Conservation (phyloP, 2,113 vertebrate genomes). For the Myotis yumanensis region DNA sequence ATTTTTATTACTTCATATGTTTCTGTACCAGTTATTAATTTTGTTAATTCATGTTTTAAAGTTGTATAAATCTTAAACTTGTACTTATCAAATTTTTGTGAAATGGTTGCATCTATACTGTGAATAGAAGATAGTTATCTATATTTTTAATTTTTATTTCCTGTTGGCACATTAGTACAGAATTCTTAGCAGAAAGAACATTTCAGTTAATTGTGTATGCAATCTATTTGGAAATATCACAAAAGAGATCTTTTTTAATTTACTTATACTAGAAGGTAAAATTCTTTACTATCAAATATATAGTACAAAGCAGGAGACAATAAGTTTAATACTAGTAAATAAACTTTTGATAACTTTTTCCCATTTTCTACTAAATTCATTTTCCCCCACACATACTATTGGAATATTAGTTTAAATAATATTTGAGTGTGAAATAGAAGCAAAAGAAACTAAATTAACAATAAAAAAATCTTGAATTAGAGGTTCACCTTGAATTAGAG, state of each 20-base stretch:
- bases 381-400: background rate
- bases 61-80: constrained; percentile 22
- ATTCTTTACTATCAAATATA: background rate
- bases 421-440: background rate
- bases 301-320: background rate
- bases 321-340: background rate
- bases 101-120: background rate
- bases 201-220: background rate
- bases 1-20: background rate
- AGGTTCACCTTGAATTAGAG: background rate
- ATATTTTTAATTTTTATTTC: constrained; percentile 41
- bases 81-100: background rate
- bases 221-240: background rate
- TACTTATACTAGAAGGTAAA: background rate
- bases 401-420: background rate
- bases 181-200: constrained; percentile 21
- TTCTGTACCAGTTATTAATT: background rate
- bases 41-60: background rate
- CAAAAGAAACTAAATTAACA: background rate
- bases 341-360: background rate
- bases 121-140: background rate
- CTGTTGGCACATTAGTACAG: background rate
- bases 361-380: background rate
- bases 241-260: background rate
- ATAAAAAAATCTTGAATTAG: background rate